Evolutionary conservation across 2,888 invertebrate genomes (phyloP), one percentile per base, ranked within the genome.

Genomic region (Saturnia japonica): DNA sequence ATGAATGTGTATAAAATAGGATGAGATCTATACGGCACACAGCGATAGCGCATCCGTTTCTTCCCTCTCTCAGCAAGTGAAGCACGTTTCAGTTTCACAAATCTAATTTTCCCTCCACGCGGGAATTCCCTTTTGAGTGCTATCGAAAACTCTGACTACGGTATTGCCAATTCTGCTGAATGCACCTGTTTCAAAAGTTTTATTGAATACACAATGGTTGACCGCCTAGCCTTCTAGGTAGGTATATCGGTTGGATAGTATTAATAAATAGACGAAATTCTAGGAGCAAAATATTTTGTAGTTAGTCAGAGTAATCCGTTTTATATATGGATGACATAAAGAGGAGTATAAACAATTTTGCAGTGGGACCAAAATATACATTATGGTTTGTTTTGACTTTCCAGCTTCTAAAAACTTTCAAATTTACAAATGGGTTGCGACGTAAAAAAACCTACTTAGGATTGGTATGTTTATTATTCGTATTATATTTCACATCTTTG

Each of bases 41-140:
- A 28, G 7, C 28, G 28, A 14, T 25, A 28, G 25, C 40, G 64
- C 45, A 54, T 54, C 66, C 40, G 25, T 22, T 68, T 22, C 68
- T 40, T 7, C 40, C 64, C 64, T 40, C 64, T 40, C 40, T 64
- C 64, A 64, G 28, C 66, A 34, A 64, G 34, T 64, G 9, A 51
- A 77, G 85, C 91, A 91, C 91, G 91, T 90, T 84, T 87, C 85
- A 87, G 88, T 90, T 89, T 87, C 88, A 82, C 88, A 93, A 92
- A 93, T 93, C 91, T 90, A 91, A 91, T 93, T 92, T 90, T 87
- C 88, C 85, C 82, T 84, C 75, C 81, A 77, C 80, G 77, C 78
- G 82, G 85, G 86, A 86, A 90, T 91, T 88, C 87, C 89, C 88
- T 91, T 90, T 89, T 86, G 85, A 89, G 86, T 88, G 87, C 89